Conservation (phyloP, 2,113 vertebrate species). For the Cacatua alba region DNA sequence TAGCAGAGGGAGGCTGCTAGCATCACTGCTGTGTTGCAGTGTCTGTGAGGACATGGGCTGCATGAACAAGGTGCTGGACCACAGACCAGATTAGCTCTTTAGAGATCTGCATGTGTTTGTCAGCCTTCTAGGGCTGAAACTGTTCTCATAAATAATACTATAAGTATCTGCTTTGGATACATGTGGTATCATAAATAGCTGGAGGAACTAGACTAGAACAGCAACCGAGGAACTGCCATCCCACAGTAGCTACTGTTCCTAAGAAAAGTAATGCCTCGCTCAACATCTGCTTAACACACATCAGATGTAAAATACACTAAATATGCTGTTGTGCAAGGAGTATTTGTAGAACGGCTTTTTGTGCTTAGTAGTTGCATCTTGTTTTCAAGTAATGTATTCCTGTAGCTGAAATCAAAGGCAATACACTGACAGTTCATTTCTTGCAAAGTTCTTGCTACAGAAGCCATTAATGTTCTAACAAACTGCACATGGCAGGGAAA, state of each 20-base stretch:
- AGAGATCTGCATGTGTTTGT: not conserved
- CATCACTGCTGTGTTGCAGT: not conserved
- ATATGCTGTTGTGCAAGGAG: not conserved
- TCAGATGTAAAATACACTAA: not conserved
- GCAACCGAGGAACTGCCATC: not conserved
- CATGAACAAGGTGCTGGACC: not conserved
- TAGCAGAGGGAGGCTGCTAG: not conserved
- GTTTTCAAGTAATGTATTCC: not conserved
- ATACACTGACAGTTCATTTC: not conserved
- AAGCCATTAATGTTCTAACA: not conserved
- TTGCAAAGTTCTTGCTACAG: not conserved
- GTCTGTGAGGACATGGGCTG: not conserved
- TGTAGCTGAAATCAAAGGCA: not conserved
- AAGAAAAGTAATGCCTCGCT: not conserved
- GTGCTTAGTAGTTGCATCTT: not conserved
- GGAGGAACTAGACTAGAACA: not conserved
- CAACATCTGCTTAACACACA: rapidly evolving
- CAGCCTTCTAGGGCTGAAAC: not conserved
- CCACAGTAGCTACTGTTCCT: not conserved
- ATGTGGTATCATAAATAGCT: not conserved
- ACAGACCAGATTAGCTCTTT: not conserved
- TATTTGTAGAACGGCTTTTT: not conserved
- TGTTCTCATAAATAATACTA: not conserved
- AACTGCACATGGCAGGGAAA: not conserved
- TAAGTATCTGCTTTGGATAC: not conserved